A percentile compares a stretch with the other conserved stretches of the same genome.
Evolutionary conservation across 2,888 invertebrate genomes (phyloP).

Genomic region (Eledona agricola): DNA sequence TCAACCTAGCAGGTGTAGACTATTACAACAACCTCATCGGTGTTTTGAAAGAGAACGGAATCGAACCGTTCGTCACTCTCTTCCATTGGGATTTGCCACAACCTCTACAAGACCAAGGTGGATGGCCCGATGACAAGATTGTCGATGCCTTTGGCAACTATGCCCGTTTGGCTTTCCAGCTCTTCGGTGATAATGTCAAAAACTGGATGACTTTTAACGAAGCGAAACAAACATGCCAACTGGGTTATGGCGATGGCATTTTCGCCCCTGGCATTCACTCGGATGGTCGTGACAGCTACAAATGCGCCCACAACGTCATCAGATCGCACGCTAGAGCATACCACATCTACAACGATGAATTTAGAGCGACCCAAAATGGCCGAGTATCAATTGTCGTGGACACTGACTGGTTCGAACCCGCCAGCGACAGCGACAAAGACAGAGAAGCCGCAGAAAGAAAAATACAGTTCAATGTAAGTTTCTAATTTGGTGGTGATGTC

Average conservation of each 20-base stretch:
- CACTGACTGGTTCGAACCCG: slow-evolving; percentile 64
- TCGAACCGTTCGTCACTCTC: slow-evolving; percentile 66
- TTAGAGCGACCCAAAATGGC: slow-evolving; percentile 65
- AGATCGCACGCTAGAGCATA: slow-evolving; percentile 67
- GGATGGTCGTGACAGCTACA: slow-evolving; percentile 66
- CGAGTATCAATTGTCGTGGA: slow-evolving; percentile 67
- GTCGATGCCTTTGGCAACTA: slow-evolving; percentile 45
- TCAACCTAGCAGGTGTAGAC: slow-evolving; percentile 75
- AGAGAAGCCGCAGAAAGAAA: slow-evolving; percentile 64
- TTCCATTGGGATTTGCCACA: slow-evolving; percentile 69
- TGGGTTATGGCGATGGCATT: slow-evolving; percentile 38
- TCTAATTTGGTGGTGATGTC: neutral
- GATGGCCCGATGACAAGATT: slow-evolving; percentile 40
- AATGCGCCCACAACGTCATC: slow-evolving; percentile 64
- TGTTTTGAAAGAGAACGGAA: slow-evolving; percentile 64
- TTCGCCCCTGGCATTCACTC: slow-evolving; percentile 37
- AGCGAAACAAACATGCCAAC: slow-evolving; percentile 40
- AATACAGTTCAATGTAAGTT: slow-evolving; percentile 65
- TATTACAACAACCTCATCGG: slow-evolving; percentile 43
- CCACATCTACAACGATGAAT: slow-evolving; percentile 68
- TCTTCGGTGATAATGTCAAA: slow-evolving; percentile 47
- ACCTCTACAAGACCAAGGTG: slow-evolving; percentile 57
- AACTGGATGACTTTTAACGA: slow-evolving; percentile 49
- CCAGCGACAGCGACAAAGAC: slow-evolving; percentile 62
- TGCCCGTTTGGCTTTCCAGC: slow-evolving; percentile 43